Percentiles rank a stretch among this genome's conserved stretches.
Evolutionary conservation across 2,888 invertebrate genomes (phyloP).

Genomic region (Heliconius sara): DNA sequence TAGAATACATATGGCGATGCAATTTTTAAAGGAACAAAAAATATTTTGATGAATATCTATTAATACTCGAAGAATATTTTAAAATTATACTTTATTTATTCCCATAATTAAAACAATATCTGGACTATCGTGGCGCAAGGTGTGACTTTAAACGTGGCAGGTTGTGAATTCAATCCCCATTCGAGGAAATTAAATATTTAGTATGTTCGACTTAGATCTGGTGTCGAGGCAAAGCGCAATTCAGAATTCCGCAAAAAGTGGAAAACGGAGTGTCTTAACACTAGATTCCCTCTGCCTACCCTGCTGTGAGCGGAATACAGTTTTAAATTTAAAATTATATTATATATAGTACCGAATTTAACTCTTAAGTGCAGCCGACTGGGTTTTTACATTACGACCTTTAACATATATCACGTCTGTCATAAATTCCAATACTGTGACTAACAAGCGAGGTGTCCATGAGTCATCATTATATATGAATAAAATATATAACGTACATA

Average conservation of each 20-base stretch:
- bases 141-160: too few relatives aligned
- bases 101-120: too few relatives aligned
- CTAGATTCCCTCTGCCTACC: too few relatives aligned
- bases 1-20: not conserved
- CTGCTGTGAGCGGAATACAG: too few relatives aligned
- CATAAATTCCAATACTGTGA: conserved; percentile 27
- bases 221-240: too few relatives aligned
- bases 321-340: not conserved
- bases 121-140: too few relatives aligned
- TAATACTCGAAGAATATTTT: not conserved
- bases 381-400: conserved; percentile 15
- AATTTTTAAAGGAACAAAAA: not conserved
- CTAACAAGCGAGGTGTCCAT: conserved; percentile 16
- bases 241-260: too few relatives aligned
- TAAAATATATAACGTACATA: not conserved
- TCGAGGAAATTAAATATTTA: too few relatives aligned
- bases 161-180: too few relatives aligned
- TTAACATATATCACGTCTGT: conserved; percentile 22
- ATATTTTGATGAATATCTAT: not conserved
- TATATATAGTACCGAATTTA: not conserved
- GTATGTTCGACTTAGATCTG: too few relatives aligned
- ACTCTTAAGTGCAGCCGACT: not conserved
- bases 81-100: too few relatives aligned
- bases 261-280: too few relatives aligned
- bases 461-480: conserved; percentile 23